phyloP scores from a whole-genome alignment of 2,888 invertebrate genomes.

The Eurytoma adleriae region DNA sequence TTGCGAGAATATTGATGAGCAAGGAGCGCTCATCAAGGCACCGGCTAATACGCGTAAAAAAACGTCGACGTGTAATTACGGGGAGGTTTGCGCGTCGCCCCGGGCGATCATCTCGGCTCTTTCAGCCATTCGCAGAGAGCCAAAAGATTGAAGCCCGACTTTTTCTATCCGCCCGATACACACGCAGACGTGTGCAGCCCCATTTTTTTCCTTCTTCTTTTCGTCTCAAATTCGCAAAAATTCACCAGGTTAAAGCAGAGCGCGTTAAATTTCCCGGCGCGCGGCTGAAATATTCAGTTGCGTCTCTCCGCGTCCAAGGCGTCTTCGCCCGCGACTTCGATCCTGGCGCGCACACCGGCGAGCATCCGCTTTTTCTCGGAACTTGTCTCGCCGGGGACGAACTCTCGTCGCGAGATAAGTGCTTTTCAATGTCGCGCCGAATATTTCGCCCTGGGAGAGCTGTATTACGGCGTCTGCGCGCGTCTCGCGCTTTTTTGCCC shows the following conservation, averaged over 20 bases:
- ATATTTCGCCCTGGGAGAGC: conserved; percentile 12
- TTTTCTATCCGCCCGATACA: no score
- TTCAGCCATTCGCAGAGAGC: conserved; percentile 11
- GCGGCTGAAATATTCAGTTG: background rate
- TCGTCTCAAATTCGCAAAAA: background rate
- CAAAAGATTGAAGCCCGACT: conserved; percentile 3
- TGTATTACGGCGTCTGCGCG: conserved; percentile 2
- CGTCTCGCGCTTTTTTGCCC: background rate
- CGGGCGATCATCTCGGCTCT: conserved; percentile 20
- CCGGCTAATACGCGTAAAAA: background rate
- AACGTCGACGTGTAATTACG: background rate
- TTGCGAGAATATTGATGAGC: no score
- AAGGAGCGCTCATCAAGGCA: no score
- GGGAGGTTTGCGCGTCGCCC: conserved; percentile 1
- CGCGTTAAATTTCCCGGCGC: background rate
- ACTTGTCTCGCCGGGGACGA: background rate
- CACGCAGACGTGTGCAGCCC: background rate
- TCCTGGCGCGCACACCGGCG: background rate
- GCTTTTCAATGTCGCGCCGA: conserved; percentile 48
- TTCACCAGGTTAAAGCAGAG: background rate
- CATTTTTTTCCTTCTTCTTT: background rate
- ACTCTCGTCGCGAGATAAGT: conserved; percentile 36
- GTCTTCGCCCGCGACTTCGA: no score
- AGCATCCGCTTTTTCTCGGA: conserved; percentile 11
- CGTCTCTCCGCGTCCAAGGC: background rate